Evolutionary conservation across 2,797 vertebrate species (phyloP).

Genomic region (Artibeus jamaicensis): DNA sequence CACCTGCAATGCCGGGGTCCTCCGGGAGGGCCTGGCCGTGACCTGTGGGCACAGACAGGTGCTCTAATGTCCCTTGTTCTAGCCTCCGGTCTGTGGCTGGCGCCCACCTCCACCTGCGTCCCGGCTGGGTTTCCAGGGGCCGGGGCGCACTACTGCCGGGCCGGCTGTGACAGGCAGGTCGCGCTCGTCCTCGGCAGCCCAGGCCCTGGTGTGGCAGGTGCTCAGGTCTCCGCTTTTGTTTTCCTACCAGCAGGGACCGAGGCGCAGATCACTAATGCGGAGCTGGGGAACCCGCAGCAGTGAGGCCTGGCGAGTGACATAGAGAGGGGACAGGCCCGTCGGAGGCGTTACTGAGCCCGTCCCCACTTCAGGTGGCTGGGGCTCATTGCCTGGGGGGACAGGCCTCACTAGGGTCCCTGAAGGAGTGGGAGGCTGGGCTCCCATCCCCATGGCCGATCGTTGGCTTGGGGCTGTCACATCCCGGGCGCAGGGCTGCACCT

Average conservation of each 20-base stretch:
- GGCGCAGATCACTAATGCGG: too few species aligned
- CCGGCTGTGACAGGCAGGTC: accelerated
- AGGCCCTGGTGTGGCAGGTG: neutral
- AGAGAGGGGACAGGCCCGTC: neutral
- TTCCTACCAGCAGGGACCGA: neutral
- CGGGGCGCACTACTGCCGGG: neutral
- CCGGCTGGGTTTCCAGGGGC: neutral
- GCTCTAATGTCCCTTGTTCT: neutral
- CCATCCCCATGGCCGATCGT: neutral
- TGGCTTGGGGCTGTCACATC: accelerated
- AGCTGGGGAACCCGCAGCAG: neutral
- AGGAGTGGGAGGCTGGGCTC: neutral
- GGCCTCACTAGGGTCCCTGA: accelerated
- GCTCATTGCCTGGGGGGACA: neutral
- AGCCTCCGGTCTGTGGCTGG: neutral
- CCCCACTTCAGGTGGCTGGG: neutral
- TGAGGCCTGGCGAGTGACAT: too few species aligned
- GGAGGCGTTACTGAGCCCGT: accelerated
- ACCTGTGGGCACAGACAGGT: too few species aligned
- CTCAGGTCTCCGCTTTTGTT: neutral
- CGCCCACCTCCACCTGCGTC: accelerated
- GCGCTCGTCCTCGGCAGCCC: accelerated
- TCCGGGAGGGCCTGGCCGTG: accelerated
- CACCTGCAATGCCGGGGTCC: accelerated
- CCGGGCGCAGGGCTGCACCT: neutral